A percentile compares a stretch with the other conserved stretches of the same genome.
These are phyloP conservation scores for Drosophila meridiana DNA, from an alignment of 2,888 invertebrate species.

Conservation along the genomic window DNA sequence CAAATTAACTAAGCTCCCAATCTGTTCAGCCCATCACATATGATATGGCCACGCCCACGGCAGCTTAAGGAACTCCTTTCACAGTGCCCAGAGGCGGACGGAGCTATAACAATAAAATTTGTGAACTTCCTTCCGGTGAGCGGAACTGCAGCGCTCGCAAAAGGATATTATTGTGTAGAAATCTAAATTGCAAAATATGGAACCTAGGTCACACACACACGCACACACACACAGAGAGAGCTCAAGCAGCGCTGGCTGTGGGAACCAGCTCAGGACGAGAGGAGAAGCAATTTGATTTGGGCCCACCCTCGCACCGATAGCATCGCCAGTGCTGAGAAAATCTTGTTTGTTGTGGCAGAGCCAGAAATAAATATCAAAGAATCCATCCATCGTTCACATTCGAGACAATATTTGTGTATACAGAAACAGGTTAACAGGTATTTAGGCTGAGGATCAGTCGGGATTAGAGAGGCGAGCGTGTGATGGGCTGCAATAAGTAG, in stretches of 20 bases:
- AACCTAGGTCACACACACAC: conserved; percentile 38
- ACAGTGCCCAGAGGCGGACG: conserved; percentile 32
- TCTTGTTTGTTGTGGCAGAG: conserved; percentile 70
- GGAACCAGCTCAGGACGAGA: conserved; percentile 46
- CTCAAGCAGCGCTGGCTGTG: conserved; percentile 40
- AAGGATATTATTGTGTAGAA: conserved; percentile 66
- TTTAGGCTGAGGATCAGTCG: conserved; percentile 69
- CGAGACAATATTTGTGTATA: conserved; percentile 58
- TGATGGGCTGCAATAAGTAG: conserved; percentile 29
- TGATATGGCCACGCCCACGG: conserved; percentile 30
- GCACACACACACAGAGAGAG: conserved; percentile 12
- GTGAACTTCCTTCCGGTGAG: conserved; percentile 76
- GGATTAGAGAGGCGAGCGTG: conserved; percentile 50
- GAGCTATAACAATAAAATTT: conserved; percentile 46
- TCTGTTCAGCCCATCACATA: conserved; percentile 4
- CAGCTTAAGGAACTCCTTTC: conserved; percentile 31
- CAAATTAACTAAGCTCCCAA: background rate
- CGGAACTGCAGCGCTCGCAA: conserved; percentile 58
- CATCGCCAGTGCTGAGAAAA: conserved; percentile 74
- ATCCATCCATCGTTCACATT: conserved; percentile 16
- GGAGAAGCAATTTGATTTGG: conserved; percentile 69
- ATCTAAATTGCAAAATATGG: conserved; percentile 79
- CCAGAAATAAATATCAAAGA: conserved; percentile 24
- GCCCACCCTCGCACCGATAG: conserved; percentile 77
- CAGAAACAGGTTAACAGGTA: conserved; percentile 70